A percentile compares a stretch with the other conserved stretches of the same genome.
These are phyloP conservation scores for Eremobia ochroleuca DNA, from an alignment of 2,888 invertebrate genomes.

Conservation along the genomic window DNA sequence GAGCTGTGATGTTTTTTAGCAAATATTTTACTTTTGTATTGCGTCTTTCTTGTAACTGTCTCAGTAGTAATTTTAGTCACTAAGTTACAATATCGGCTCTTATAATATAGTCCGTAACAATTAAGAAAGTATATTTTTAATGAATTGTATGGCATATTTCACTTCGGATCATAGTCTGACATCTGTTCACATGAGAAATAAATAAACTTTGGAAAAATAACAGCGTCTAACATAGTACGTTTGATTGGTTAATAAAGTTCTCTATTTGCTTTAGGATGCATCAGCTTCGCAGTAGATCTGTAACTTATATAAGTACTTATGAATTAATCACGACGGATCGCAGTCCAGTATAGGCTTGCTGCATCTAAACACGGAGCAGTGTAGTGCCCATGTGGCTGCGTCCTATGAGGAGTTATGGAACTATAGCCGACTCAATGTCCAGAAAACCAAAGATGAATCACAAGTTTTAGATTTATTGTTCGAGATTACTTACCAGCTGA, in stretches of 20 bases:
- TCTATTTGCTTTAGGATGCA: slow-evolving; percentile 88
- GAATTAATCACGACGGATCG: slow-evolving; percentile 81
- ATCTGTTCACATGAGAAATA: slow-evolving; percentile 53
- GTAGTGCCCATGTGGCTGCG: slow-evolving; percentile 65
- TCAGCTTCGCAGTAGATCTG: slow-evolving; percentile 90
- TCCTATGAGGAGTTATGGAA: slow-evolving; percentile 88
- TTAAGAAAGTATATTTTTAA: slow-evolving; percentile 72
- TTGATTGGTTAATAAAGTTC: slow-evolving; percentile 81
- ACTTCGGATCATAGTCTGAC: slow-evolving; percentile 55
- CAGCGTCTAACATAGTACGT: slow-evolving; percentile 63
- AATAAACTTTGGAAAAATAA: slow-evolving; percentile 60
- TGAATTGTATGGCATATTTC: slow-evolving; percentile 65
- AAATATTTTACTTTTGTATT: slow-evolving; percentile 79
- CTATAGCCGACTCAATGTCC: slow-evolving; percentile 81
- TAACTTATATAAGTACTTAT: slow-evolving; percentile 90
- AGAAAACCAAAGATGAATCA: slow-evolving; percentile 90
- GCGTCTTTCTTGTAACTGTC: slow-evolving; percentile 79
- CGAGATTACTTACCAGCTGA: slow-evolving; percentile 85
- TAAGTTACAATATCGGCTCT: slow-evolving; percentile 82
- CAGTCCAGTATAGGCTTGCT: slow-evolving; percentile 70
- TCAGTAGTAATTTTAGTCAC: slow-evolving; percentile 82
- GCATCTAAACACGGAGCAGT: slow-evolving; percentile 59
- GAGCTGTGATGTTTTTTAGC: slow-evolving; percentile 88
- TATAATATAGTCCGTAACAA: slow-evolving; percentile 73
- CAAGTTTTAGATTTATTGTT: slow-evolving; percentile 85